A percentile compares a stretch with the other conserved stretches of the same genome.
Evolutionary conservation across 2,113 vertebrate species (phyloP).

Genomic region (Sebastes fasciatus): DNA sequence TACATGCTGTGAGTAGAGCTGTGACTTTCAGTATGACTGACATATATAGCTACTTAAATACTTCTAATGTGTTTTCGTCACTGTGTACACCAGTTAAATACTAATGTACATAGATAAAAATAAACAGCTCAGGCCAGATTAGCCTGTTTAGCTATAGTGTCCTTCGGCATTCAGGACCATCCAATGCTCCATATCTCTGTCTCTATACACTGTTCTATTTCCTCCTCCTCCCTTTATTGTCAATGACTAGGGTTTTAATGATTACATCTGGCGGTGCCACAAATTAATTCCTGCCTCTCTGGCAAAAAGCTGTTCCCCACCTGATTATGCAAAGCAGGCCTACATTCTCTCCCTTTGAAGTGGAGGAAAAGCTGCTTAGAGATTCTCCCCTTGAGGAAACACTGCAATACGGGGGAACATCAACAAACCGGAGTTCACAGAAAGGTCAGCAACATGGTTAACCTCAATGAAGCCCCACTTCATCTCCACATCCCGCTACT

Average conservation of each 20-base stretch:
- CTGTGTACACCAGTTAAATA: slow-evolving; percentile 3
- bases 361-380: slow-evolving; percentile 80
- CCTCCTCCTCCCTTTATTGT: slow-evolving; percentile 71
- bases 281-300: slow-evolving; percentile 84
- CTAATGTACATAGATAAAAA: slow-evolving; percentile 1
- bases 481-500: slow-evolving; percentile 52
- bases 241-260: slow-evolving; percentile 79
- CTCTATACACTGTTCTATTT: slow-evolving; percentile 56
- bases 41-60: neutral
- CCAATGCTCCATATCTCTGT: slow-evolving; percentile 18
- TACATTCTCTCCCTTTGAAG: slow-evolving; percentile 85
- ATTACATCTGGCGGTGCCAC: slow-evolving; percentile 82
- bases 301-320: slow-evolving; percentile 84
- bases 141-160: slow-evolving; percentile 37
- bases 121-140: slow-evolving; percentile 54
- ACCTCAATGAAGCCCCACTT: slow-evolving; percentile 57
- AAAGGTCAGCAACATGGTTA: slow-evolving; percentile 81
- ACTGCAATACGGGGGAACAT: slow-evolving; percentile 73
- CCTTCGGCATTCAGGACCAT: slow-evolving; percentile 56
- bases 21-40: slow-evolving; percentile 24
- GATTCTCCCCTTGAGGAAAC: slow-evolving; percentile 81
- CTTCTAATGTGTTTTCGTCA: slow-evolving; percentile 3
- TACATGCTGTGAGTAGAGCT: slow-evolving; percentile 17
- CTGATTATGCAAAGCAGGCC: slow-evolving; percentile 88
- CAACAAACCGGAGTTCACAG: slow-evolving; percentile 80